Conservation (phyloP, 2,888 invertebrate genomes). For the Apomyelois bistriatella region DNA sequence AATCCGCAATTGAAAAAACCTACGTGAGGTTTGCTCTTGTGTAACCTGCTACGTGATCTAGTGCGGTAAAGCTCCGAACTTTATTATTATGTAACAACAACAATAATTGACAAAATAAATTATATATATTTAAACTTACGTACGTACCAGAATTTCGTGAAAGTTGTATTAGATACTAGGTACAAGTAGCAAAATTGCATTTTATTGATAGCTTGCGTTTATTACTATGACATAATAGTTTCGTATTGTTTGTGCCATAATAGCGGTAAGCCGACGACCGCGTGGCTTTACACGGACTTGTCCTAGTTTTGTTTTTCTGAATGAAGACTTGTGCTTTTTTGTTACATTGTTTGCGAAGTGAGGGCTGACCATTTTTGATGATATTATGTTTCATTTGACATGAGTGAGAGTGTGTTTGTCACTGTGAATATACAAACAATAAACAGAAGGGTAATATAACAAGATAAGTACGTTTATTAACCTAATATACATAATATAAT, state of each 20-base stretch:
- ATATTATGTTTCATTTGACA: background rate
- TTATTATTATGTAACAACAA: conserved; percentile 62
- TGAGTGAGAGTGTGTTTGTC: too few relatives aligned
- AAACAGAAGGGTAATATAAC: too few relatives aligned
- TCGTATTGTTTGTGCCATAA: conserved; percentile 18
- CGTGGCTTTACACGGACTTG: conserved; percentile 5
- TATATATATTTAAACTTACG: conserved; percentile 46
- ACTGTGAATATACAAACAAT: too few relatives aligned
- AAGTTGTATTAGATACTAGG: conserved; percentile 40
- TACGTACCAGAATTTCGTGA: conserved; percentile 60
- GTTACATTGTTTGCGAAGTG: background rate
- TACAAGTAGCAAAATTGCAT: background rate
- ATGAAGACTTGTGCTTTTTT: background rate
- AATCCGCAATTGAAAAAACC: conserved; percentile 49
- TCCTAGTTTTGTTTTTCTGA: conserved; percentile 5
- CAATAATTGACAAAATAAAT: conserved; percentile 68
- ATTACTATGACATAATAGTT: conserved; percentile 7
- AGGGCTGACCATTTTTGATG: background rate
- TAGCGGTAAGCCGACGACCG: background rate
- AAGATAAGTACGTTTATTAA: too few relatives aligned
- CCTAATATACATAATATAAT: too few relatives aligned
- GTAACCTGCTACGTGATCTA: conserved; percentile 73
- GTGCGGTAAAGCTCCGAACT: conserved; percentile 52
- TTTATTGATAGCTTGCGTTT: background rate
- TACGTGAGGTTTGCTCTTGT: conserved; percentile 65